Conservation (phyloP, 2,797 vertebrate species). For the Lemur catta region DNA sequence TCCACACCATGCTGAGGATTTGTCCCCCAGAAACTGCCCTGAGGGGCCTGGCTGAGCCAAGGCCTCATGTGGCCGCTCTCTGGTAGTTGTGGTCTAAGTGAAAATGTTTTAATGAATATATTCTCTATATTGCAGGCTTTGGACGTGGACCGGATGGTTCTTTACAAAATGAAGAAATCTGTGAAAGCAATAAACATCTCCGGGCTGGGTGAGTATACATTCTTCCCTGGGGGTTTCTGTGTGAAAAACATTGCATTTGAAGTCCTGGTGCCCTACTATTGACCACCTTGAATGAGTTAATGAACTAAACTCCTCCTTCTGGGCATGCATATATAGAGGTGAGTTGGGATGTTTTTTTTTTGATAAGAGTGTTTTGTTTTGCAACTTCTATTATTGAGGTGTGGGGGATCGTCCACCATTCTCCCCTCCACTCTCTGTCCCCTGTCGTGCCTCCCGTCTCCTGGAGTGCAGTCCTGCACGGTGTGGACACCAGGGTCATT, state of each 20-base stretch:
- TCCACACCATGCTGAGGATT: background rate
- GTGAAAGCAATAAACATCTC: constrained; percentile 98
- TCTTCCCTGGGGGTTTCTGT: background rate
- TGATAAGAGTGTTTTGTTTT: background rate
- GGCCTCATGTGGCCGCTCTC: rapidly evolving
- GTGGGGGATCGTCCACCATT: background rate
- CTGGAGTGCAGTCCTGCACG: background rate
- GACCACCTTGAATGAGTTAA: background rate
- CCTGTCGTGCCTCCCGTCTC: background rate
- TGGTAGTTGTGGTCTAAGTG: background rate
- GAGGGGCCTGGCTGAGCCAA: background rate
- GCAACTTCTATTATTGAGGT: background rate
- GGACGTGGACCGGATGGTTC: constrained; percentile 96
- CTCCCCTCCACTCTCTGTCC: background rate
- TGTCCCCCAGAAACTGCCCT: background rate
- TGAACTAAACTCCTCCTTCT: background rate
- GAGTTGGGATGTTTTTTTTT: background rate
- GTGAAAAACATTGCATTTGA: background rate
- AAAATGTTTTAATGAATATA: background rate
- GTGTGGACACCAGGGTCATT: rapidly evolving
- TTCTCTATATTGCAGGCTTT: constrained; percentile 88
- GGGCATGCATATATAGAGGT: background rate
- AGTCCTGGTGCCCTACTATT: background rate
- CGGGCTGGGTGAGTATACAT: constrained; percentile 92
- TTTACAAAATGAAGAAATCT: constrained; percentile 99